Conservation (phyloP, 2,888 invertebrate genomes). For the Sussaba pulchella region DNA sequence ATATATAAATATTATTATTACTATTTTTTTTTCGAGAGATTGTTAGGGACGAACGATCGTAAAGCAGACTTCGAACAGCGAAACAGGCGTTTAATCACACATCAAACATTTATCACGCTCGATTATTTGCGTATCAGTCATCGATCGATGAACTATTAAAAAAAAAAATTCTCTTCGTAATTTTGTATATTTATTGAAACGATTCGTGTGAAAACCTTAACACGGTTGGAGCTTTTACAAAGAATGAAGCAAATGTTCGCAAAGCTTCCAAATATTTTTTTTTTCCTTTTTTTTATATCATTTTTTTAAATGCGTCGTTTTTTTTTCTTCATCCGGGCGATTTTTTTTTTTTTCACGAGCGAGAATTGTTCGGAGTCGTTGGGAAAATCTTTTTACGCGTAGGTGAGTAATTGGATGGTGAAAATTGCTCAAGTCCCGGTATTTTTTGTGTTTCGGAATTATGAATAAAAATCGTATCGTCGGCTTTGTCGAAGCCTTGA, state of each 20-base stretch:
- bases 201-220: slow-evolving; percentile 37
- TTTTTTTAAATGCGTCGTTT: neutral
- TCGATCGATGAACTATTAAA: slow-evolving; percentile 30
- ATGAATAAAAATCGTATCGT: no score
- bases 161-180: slow-evolving; percentile 44
- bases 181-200: slow-evolving; percentile 61
- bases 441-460: no score
- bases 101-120: slow-evolving; percentile 45
- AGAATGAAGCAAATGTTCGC: slow-evolving; percentile 38
- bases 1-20: no score
- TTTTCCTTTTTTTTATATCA: slow-evolving; percentile 36
- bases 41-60: neutral
- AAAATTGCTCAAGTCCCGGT: no score
- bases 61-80: neutral
- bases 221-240: slow-evolving; percentile 35
- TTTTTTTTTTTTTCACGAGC: no score
- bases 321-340: no score
- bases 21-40: neutral
- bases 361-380: no score
- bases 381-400: no score
- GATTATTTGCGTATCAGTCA: slow-evolving; percentile 59
- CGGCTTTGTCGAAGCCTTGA: no score
- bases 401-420: no score
- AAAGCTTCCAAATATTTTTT: slow-evolving; percentile 53
- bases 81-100: slow-evolving; percentile 17